Evolutionary conservation across 2,888 invertebrate genomes (phyloP).

Genomic region (Oasisia sp.): DNA sequence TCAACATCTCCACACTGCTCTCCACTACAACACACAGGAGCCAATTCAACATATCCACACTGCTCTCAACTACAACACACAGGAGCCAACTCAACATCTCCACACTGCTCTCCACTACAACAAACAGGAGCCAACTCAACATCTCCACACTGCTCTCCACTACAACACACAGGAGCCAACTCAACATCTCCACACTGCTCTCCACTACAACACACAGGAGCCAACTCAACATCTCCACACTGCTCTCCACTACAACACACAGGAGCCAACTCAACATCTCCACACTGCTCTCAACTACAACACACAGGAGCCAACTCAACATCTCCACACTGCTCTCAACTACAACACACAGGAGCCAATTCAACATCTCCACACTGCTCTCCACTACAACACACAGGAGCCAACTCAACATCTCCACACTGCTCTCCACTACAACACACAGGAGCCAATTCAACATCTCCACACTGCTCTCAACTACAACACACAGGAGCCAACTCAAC

Average conservation of each 20-base stretch:
- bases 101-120: slow-evolving; percentile 70
- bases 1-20: no score
- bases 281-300: no score
- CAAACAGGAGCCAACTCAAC: no score
- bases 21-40: slow-evolving; percentile 70
- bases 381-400: no score
- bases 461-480: no score
- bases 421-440: no score
- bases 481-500: slow-evolving; percentile 82
- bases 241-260: slow-evolving; percentile 69
- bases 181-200: no score
- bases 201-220: slow-evolving; percentile 70
- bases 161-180: slow-evolving; percentile 74
- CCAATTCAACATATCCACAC: no score
- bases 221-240: no score
- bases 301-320: slow-evolving; percentile 82
- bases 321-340: slow-evolving; percentile 68
- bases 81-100: no score
- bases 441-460: slow-evolving; percentile 82
- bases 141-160: no score
- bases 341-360: slow-evolving; percentile 83
- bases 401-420: slow-evolving; percentile 76
- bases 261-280: slow-evolving; percentile 82
- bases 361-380: slow-evolving; percentile 72
- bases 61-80: slow-evolving; percentile 69